phyloP scores from a whole-genome alignment of 2,888 invertebrate genomes.

The Blera fallax region DNA sequence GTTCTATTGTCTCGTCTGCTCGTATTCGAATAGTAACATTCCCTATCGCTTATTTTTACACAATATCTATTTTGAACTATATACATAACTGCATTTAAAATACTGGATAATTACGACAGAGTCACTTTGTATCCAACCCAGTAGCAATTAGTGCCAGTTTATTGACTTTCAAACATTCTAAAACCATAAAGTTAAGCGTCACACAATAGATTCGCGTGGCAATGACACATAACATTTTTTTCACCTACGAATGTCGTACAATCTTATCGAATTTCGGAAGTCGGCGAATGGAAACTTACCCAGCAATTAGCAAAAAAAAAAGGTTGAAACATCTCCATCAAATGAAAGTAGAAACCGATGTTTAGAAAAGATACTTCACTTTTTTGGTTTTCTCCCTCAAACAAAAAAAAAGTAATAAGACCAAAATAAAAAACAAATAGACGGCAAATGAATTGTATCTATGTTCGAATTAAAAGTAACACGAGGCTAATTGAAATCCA shows the following conservation, averaged over 20 bases:
- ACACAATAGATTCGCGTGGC: not conserved
- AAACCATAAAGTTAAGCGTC: not conserved
- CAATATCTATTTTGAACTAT: conserved; percentile 19
- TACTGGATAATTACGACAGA: conserved; percentile 6
- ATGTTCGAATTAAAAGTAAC: conserved; percentile 54
- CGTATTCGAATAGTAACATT: conserved; percentile 16
- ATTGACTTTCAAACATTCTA: conserved; percentile 10
- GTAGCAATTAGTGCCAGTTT: conserved; percentile 1
- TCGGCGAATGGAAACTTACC: conserved; percentile 17
- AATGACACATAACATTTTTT: not conserved
- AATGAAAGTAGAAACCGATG: not conserved
- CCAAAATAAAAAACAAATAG: not conserved
- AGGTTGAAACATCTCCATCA: not conserved
- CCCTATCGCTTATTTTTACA: conserved; percentile 38
- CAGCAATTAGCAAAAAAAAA: not conserved
- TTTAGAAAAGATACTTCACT: not conserved
- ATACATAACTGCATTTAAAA: not conserved
- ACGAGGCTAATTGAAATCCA: conserved; percentile 65
- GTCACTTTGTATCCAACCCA: not conserved
- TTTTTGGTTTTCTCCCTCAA: not conserved
- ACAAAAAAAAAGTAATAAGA: not conserved
- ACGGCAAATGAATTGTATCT: conserved; percentile 16
- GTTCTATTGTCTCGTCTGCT: conserved; percentile 44
- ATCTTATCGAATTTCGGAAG: conserved; percentile 2
- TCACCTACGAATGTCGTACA: not conserved